A percentile compares a stretch with the other conserved stretches of the same genome.
These are phyloP conservation scores for Acromyrmex heyeri DNA, from an alignment of 1,140 invertebrate genomes.

Conservation along the genomic window DNA sequence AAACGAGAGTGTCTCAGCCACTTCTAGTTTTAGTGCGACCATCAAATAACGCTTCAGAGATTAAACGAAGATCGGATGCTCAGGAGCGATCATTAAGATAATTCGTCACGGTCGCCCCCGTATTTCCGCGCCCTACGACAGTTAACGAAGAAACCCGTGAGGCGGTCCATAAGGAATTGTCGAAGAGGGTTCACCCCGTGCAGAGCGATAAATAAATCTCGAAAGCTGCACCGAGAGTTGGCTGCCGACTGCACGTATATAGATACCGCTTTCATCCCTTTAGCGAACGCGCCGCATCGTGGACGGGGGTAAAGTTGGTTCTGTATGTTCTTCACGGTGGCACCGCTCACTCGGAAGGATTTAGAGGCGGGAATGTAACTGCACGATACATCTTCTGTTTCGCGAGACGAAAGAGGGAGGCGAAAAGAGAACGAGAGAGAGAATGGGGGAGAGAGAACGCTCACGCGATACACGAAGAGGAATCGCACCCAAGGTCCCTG, in stretches of 20 bases:
- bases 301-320: slow-evolving; percentile 64
- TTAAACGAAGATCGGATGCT: slow-evolving; percentile 45
- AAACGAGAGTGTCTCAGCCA: slow-evolving; percentile 55
- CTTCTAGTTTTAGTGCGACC: slow-evolving; percentile 32
- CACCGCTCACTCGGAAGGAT: slow-evolving; percentile 75
- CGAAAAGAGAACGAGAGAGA: slow-evolving; percentile 39
- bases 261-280: slow-evolving; percentile 73
- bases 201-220: slow-evolving; percentile 75
- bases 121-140: neutral
- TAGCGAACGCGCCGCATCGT: slow-evolving; percentile 63
- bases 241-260: slow-evolving; percentile 63
- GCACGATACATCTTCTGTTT: slow-evolving; percentile 65
- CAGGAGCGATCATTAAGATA: slow-evolving; percentile 63
- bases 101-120: slow-evolving; percentile 41
- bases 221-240: slow-evolving; percentile 62
- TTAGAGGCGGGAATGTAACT: slow-evolving; percentile 72
- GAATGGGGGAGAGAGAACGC: neutral
- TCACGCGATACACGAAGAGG: slow-evolving; percentile 24
- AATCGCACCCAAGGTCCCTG: slow-evolving; percentile 66
- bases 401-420: slow-evolving; percentile 20
- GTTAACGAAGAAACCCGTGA: slow-evolving; percentile 42
- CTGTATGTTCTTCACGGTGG: slow-evolving; percentile 73
- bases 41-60: slow-evolving; percentile 60
- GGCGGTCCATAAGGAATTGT: slow-evolving; percentile 67
- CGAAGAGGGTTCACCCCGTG: slow-evolving; percentile 54